Percentiles rank a stretch among this genome's conserved stretches.
These are phyloP conservation scores for Amiota minor DNA, from an alignment of 2,888 invertebrate species.

Conservation along the genomic window DNA sequence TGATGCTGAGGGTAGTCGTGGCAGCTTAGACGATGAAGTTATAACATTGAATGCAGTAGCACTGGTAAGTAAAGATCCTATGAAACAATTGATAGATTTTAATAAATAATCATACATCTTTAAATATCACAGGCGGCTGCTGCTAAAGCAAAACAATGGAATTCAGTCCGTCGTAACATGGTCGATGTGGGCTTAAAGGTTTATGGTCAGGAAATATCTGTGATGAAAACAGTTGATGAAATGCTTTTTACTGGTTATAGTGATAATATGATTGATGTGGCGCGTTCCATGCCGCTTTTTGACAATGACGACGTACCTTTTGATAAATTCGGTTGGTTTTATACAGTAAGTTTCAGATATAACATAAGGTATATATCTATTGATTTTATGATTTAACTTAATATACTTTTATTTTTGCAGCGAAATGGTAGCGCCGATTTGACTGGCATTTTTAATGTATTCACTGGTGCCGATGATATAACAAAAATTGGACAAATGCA, in stretches of 20 bases:
- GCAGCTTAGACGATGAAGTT: conserved; percentile 80
- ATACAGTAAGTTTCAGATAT: conserved; percentile 76
- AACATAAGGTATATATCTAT: not conserved
- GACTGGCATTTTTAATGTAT: conserved; percentile 86
- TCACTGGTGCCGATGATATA: conserved; percentile 79
- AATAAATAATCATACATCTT: conserved; percentile 4
- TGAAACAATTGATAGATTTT: not conserved
- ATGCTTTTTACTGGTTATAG: conserved; percentile 87
- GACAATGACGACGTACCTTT: conserved; percentile 77
- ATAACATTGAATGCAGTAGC: conserved; percentile 85
- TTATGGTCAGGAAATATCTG: conserved; percentile 76
- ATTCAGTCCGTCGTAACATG: conserved; percentile 76
- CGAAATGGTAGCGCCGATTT: conserved; percentile 84
- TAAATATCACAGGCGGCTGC: conserved; percentile 73
- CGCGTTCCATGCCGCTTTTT: conserved; percentile 77
- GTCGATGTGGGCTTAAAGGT: conserved; percentile 78
- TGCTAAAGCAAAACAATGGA: conserved; percentile 76
- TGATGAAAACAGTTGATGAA: conserved; percentile 80
- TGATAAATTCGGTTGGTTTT: conserved; percentile 92
- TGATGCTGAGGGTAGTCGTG: conserved; percentile 79
- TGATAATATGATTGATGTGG: conserved; percentile 82
- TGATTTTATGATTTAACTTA: not conserved
- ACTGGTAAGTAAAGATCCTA: conserved; percentile 80
- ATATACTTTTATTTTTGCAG: conserved; percentile 74
- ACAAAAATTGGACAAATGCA: conserved; percentile 80